Conservation (phyloP, 2,888 invertebrate genomes). For the Aporophyla nigra region DNA sequence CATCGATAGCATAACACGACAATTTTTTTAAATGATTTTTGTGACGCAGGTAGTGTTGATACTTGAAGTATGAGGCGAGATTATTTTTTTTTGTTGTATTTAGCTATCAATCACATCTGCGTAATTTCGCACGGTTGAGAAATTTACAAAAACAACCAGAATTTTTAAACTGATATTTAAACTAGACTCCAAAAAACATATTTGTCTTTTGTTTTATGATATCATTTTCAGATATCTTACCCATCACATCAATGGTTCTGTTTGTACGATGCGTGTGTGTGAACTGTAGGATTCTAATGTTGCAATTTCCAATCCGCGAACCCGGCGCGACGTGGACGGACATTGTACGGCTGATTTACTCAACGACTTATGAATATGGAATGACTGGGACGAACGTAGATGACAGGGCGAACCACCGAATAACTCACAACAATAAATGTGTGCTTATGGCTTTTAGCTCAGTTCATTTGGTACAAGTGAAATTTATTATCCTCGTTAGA, state of each 20-base stretch:
- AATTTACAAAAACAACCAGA: too few species aligned
- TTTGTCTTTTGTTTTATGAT: too few species aligned
- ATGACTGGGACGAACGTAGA: constrained; percentile 63
- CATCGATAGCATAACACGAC: too few species aligned
- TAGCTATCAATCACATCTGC: too few species aligned
- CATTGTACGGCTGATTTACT: constrained; percentile 66
- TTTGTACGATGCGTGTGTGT: constrained; percentile 32
- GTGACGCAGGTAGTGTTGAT: too few species aligned
- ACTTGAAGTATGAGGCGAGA: too few species aligned
- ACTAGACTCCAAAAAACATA: too few species aligned
- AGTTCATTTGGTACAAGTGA: constrained; percentile 47
- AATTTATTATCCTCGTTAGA: constrained; percentile 57
- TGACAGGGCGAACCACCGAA: constrained; percentile 62
- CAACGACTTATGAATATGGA: constrained; percentile 68
- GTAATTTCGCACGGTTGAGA: too few species aligned
- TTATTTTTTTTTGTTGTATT: too few species aligned
- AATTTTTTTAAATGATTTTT: too few species aligned
- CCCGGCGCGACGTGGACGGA: constrained; percentile 56
- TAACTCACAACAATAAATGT: constrained; percentile 60
- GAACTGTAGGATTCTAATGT: constrained; percentile 54
- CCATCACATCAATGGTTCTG: background rate
- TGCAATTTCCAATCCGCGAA: constrained; percentile 63
- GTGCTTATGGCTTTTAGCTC: constrained; percentile 55
- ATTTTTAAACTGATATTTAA: too few species aligned
- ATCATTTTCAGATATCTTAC: too few species aligned